Evolutionary conservation across 2,113 vertebrate species (phyloP), one percentile per base, ranked within the genome.

Genomic region (Aegotheles bennettii): DNA sequence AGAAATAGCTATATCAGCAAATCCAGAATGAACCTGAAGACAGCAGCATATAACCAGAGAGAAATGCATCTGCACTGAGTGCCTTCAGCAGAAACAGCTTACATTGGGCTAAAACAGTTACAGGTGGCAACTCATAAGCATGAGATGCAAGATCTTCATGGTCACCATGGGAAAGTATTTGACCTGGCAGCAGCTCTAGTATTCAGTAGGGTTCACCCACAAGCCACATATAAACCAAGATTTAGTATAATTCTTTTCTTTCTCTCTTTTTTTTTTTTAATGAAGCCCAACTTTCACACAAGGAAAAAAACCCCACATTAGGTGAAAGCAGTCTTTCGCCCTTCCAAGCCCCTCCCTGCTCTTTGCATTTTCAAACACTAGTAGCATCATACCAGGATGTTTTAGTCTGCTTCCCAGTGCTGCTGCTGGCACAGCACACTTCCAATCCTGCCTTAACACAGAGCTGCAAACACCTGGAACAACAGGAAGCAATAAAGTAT

Each of bases 391-490:
- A 91, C 69, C 87, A 68, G 64, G 60, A 87, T 6, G 26, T 64
- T 60, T 54, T 25, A 70, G 18, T 28, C 59, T 43, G 40, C 54
- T 88, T 92, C 68, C n/a, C 57, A 56, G 78, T 28, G n/a, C 85
- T 73, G 61, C 82, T 80, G 45, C 75, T 45, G 74, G 75, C 57
- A 69, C 61, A 53, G 18, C 13, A 29, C 45, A 24, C 76, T 74
- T 75, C 73, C 35, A 80, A 0, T 42, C 68, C 50, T 83, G 71
- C 84, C 16, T 42, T 50, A 84, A 48, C n/a, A 42, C 40, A 59
- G 82, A 33, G 38, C 29, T 86, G 67, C 76, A 69, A 83, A 59
- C 71, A 91, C 71, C 90, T 93, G 59, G 12, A 94, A 84, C 24
- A 48, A 80, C 9, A 76, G 65, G 43, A 24, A 69, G 16, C 40